Evolutionary conservation across 2,113 vertebrate species (phyloP).

Genomic region (Otolemur garnettii): DNA sequence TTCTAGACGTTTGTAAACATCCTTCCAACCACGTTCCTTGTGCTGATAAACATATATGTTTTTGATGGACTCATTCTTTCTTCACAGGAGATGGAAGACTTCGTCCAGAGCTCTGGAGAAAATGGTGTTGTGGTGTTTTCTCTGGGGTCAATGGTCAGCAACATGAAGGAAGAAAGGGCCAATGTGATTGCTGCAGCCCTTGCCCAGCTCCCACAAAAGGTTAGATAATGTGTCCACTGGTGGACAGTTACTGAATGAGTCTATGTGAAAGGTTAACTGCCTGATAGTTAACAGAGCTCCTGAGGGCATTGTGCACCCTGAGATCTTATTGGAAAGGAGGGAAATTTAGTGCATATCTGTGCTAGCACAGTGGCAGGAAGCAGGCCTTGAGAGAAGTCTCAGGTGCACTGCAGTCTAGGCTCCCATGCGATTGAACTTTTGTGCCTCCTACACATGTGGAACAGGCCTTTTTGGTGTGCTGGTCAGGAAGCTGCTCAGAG

Average conservation of each 20-base stretch:
- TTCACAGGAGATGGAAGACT: conserved; percentile 92
- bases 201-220: conserved; percentile 93
- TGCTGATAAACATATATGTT: background rate
- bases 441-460: too few relatives aligned
- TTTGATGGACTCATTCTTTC: background rate
- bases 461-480: too few relatives aligned
- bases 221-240: conserved; percentile 56
- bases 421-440: too few relatives aligned
- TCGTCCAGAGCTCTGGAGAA: conserved; percentile 93
- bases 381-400: background rate
- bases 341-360: too few relatives aligned
- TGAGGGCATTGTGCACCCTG: background rate
- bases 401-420: too few relatives aligned
- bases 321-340: background rate
- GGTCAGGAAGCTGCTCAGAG: too few relatives aligned
- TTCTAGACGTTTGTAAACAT: background rate
- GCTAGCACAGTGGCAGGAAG: background rate
- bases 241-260: too few relatives aligned
- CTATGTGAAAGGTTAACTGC: background rate
- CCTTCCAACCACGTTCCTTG: background rate
- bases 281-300: too few relatives aligned
- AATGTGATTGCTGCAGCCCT: conserved; percentile 91
- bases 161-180: conserved; percentile 88
- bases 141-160: conserved; percentile 91
- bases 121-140: conserved; percentile 91